phyloP scores from a whole-genome alignment of 2,888 invertebrate genomes.

The Andrena minutula region DNA sequence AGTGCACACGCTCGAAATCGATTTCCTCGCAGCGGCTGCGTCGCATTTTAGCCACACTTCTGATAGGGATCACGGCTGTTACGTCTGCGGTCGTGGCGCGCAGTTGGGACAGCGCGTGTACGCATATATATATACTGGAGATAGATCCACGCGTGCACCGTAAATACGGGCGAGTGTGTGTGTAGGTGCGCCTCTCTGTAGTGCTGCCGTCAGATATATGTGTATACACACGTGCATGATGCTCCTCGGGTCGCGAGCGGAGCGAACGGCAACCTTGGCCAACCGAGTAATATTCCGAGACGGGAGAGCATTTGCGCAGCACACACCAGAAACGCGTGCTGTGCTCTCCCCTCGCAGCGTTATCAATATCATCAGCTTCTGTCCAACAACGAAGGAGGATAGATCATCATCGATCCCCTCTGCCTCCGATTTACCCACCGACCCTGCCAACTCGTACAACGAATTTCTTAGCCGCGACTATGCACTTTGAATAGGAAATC shows the following conservation, averaged over 20 bases:
- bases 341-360: too few relatives aligned
- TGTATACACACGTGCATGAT: conserved; percentile 44
- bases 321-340: neutral
- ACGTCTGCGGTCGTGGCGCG: too few relatives aligned
- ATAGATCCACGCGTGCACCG: conserved; percentile 24
- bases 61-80: too few relatives aligned
- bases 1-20: too few relatives aligned
- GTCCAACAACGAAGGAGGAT: conserved; percentile 21
- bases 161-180: neutral
- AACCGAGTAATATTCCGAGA: conserved; percentile 71
- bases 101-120: too few relatives aligned
- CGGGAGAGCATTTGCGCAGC: conserved; percentile 68
- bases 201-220: conserved; percentile 4
- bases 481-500: neutral
- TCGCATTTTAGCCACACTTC: too few relatives aligned
- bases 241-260: conserved; percentile 50
- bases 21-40: too few relatives aligned
- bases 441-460: too few relatives aligned
- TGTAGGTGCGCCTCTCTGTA: conserved; percentile 18
- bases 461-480: too few relatives aligned
- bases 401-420: conserved; percentile 24
- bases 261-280: conserved; percentile 66
- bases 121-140: neutral
- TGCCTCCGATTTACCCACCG: too few relatives aligned
- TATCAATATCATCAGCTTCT: too few relatives aligned